phyloP scores from a whole-genome alignment of 1,140 invertebrate genomes.

The Ceratoteleas bidentatus region DNA sequence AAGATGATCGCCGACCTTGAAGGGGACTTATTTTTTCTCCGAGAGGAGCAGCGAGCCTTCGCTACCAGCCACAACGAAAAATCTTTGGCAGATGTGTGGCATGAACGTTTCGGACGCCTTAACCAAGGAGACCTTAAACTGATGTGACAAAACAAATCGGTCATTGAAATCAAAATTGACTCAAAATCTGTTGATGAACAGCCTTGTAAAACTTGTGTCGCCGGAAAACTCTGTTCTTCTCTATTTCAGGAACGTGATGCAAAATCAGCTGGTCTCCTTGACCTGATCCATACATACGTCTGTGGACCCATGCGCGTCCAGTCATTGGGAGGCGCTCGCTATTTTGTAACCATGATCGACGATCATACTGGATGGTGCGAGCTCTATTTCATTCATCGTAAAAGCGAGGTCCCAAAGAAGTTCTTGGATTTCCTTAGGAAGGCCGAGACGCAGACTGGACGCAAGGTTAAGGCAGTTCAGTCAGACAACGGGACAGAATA shows the following conservation, averaged over 20 bases:
- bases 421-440: not conserved
- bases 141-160: slow-evolving; percentile 5
- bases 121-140: not conserved
- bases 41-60: not conserved
- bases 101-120: not conserved
- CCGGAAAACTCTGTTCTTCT: too few species aligned
- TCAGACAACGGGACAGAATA: slow-evolving; percentile 2
- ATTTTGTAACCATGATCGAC: too few species aligned
- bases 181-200: too few species aligned
- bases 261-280: not conserved
- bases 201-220: too few species aligned
- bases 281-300: not conserved
- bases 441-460: not conserved
- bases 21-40: slow-evolving; percentile 1
- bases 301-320: too few species aligned
- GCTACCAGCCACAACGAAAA: not conserved
- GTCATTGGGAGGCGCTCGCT: too few species aligned
- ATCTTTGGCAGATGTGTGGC: not conserved
- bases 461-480: not conserved
- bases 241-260: not conserved
- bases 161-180: too few species aligned
- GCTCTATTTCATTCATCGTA: not conserved
- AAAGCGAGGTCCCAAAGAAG: not conserved
- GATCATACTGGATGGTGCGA: too few species aligned
- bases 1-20: not conserved